Conservation (phyloP, 1,140 invertebrate genomes). For the Zaprionus davidi region DNA sequence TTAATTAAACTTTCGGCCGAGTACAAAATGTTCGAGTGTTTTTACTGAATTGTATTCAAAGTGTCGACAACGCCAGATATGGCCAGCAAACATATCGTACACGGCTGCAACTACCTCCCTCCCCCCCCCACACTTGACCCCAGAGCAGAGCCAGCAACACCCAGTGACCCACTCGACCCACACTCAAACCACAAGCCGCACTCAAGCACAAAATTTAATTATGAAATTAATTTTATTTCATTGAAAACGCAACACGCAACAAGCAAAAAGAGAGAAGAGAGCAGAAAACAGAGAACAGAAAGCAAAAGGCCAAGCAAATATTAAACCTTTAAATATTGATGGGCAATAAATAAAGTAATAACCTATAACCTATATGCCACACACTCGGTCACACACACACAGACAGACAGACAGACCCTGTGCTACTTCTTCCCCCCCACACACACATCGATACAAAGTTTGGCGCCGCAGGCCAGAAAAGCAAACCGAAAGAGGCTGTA, state of each 20-base stretch:
- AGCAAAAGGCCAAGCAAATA: conserved; percentile 33
- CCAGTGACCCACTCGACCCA: neutral
- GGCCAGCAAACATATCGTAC: too few relatives aligned
- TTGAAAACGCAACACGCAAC: conserved; percentile 56
- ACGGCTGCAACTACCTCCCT: too few relatives aligned
- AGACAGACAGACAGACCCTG: neutral
- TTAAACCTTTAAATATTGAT: conserved; percentile 73
- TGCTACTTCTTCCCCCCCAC: neutral
- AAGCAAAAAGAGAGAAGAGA: conserved; percentile 8
- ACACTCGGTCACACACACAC: neutral
- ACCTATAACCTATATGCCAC: conserved; percentile 9
- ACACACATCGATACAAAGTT: conserved; percentile 21
- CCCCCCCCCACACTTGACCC: neutral
- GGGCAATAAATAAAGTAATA: conserved; percentile 66
- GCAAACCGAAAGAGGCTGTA: conserved; percentile 53
- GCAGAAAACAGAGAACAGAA: conserved; percentile 7
- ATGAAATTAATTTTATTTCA: conserved; percentile 70
- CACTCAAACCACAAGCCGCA: neutral
- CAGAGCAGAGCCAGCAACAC: neutral
- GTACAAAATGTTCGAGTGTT: conserved; percentile 15
- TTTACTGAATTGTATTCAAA: conserved; percentile 38
- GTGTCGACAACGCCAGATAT: conserved; percentile 18
- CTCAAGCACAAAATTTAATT: conserved; percentile 54
- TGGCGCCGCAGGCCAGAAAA: conserved; percentile 36
- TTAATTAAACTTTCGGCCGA: conserved; percentile 50